Evolutionary conservation across 2,888 invertebrate genomes (phyloP).

Genomic region (Dascillus cervinus): DNA sequence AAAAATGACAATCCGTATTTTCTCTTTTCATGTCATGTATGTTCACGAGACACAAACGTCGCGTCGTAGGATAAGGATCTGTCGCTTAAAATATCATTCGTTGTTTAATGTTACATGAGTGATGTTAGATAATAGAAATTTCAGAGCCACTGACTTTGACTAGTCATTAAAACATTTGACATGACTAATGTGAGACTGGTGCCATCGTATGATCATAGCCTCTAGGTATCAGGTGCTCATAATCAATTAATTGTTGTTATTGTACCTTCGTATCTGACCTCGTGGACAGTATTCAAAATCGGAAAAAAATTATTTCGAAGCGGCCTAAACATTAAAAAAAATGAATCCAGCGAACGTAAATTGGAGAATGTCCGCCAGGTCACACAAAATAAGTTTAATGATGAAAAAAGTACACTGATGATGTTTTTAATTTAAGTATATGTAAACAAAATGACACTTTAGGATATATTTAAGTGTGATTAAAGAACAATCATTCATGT

Average conservation of each 20-base stretch:
- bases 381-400: constrained; percentile 7
- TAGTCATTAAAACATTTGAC: no score
- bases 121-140: no score
- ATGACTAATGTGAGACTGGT: constrained; percentile 30
- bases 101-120: no score
- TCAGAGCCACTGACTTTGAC: no score
- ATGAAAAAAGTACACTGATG: no score
- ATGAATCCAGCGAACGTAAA: no score
- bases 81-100: no score
- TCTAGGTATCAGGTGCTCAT: constrained; percentile 40
- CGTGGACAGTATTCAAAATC: constrained; percentile 8
- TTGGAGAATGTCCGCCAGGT: constrained; percentile 13
- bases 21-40: no score
- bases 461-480: constrained; percentile 31
- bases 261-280: constrained; percentile 18
- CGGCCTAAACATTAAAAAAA: no score
- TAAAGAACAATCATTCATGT: constrained; percentile 34
- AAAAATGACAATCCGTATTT: no score
- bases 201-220: constrained; percentile 36
- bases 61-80: no score
- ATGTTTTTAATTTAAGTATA: constrained; percentile 34
- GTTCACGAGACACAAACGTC: no score
- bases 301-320: neutral
- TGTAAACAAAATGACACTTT: constrained; percentile 37
- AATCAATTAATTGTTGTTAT: constrained; percentile 40